A percentile compares a stretch with the other conserved stretches of the same genome.
These are phyloP conservation scores for Mamestra configurata DNA, from an alignment of 1,140 invertebrate genomes.

Conservation along the genomic window DNA sequence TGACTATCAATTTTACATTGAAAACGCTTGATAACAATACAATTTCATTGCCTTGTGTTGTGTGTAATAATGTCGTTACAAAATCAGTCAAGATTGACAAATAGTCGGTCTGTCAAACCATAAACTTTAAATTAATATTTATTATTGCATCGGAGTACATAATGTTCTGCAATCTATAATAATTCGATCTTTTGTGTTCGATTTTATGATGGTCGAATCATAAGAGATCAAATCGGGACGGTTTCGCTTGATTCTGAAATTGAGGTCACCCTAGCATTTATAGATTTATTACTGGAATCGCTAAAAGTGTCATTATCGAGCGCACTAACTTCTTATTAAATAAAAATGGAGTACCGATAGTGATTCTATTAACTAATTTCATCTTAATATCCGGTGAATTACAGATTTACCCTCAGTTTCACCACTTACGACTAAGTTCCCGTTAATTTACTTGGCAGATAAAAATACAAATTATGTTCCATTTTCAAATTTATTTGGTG, in stretches of 20 bases:
- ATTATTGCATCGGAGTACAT: not conserved
- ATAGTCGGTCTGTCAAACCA: not conserved
- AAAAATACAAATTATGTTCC: too few relatives aligned
- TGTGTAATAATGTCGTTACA: not conserved
- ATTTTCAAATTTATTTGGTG: too few relatives aligned
- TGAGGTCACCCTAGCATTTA: not conserved
- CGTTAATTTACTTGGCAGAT: too few relatives aligned
- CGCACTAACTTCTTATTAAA: too few relatives aligned
- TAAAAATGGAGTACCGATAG: too few relatives aligned
- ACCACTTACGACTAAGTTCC: too few relatives aligned
- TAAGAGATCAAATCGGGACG: not conserved
- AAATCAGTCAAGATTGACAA: conserved; percentile 7
- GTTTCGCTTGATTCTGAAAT: not conserved
- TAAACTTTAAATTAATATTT: not conserved
- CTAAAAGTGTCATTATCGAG: too few relatives aligned
- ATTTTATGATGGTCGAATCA: not conserved
- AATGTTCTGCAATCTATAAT: not conserved
- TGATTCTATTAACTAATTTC: too few relatives aligned
- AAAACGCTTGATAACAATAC: not conserved
- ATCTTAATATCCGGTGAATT: too few relatives aligned
- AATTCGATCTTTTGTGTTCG: not conserved
- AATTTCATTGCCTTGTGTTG: not conserved
- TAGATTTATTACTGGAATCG: too few relatives aligned
- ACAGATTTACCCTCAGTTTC: too few relatives aligned
- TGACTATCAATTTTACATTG: not conserved